A percentile compares a stretch with the other conserved stretches of the same genome.
These are phyloP conservation scores for Yponomeuta plumbellus DNA, from an alignment of 2,888 invertebrate genomes.

Conservation along the genomic window DNA sequence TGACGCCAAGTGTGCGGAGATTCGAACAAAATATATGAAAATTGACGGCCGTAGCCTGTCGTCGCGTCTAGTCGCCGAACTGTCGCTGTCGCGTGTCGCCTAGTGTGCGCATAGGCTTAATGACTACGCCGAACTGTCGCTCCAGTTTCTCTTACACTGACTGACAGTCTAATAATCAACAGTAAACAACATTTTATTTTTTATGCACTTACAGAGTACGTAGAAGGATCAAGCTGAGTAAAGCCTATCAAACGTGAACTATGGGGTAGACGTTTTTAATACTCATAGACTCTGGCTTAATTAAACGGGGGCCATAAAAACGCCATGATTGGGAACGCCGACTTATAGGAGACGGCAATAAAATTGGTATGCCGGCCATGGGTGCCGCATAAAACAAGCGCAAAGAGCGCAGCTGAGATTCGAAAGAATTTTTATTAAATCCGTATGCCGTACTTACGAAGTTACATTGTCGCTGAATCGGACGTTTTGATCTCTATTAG, in stretches of 20 bases:
- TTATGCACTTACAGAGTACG: too few species aligned
- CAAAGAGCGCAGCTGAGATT: slow-evolving; percentile 36
- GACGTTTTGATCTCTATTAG: not conserved
- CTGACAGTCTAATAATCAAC: not conserved
- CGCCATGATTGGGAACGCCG: not conserved
- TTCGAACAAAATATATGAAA: too few species aligned
- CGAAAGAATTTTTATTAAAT: slow-evolving; percentile 59
- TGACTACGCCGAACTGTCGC: too few species aligned
- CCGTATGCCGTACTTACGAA: slow-evolving; percentile 21
- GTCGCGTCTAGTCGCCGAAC: too few species aligned
- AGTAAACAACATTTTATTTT: too few species aligned
- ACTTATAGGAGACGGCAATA: slow-evolving; percentile 11
- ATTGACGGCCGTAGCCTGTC: too few species aligned
- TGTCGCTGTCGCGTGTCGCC: too few species aligned
- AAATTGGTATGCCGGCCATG: slow-evolving; percentile 24
- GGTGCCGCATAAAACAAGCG: not conserved
- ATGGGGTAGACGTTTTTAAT: not conserved
- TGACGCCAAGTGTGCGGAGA: too few species aligned
- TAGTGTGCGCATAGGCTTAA: too few species aligned
- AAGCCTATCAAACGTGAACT: too few species aligned
- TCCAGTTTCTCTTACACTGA: not conserved
- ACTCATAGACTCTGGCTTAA: not conserved
- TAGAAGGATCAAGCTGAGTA: too few species aligned
- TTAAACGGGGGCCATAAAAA: not conserved
- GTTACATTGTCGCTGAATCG: not conserved